Percentiles rank a stretch among this genome's conserved stretches.
These are phyloP conservation scores for Drosophila ercepeae DNA, from an alignment of 1,140 invertebrate genomes.

Conservation along the genomic window DNA sequence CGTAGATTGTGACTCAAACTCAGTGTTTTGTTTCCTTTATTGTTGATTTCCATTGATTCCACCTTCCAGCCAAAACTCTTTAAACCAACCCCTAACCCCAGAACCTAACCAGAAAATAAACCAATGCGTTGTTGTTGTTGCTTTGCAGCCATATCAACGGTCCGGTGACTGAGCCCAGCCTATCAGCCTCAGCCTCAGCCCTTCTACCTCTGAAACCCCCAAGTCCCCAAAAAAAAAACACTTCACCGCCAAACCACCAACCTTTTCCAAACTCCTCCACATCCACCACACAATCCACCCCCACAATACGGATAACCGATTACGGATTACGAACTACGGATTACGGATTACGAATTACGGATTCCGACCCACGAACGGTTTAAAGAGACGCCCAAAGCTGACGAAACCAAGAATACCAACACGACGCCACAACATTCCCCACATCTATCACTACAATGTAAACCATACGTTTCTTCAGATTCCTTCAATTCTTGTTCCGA, in stretches of 20 bases:
- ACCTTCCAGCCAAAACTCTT: slow-evolving; percentile 18
- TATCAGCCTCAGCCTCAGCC: slow-evolving; percentile 50
- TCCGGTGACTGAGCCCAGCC: slow-evolving; percentile 83
- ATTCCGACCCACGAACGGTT: neutral
- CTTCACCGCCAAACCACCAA: slow-evolving; percentile 24
- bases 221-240: slow-evolving; percentile 24
- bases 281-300: slow-evolving; percentile 9
- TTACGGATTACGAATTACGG: neutral
- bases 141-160: slow-evolving; percentile 84
- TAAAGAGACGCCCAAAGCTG: slow-evolving; percentile 13
- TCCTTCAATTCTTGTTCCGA: slow-evolving; percentile 66
- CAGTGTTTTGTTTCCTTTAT: slow-evolving; percentile 21
- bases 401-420: slow-evolving; percentile 14
- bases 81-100: neutral
- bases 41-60: slow-evolving; percentile 61
- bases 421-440: slow-evolving; percentile 21
- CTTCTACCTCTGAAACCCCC: slow-evolving; percentile 32
- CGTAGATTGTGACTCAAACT: slow-evolving; percentile 1
- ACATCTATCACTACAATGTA: slow-evolving; percentile 55
- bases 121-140: slow-evolving; percentile 69
- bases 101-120: slow-evolving; percentile 19
- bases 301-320: slow-evolving; percentile 22
- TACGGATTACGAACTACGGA: slow-evolving; percentile 17
- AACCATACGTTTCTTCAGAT: slow-evolving; percentile 49
- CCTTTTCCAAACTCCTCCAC: slow-evolving; percentile 15